A percentile compares a stretch with the other conserved stretches of the same genome.
Conservation (phyloP, 2,797 vertebrate genomes). For the Natrix natrix region DNA sequence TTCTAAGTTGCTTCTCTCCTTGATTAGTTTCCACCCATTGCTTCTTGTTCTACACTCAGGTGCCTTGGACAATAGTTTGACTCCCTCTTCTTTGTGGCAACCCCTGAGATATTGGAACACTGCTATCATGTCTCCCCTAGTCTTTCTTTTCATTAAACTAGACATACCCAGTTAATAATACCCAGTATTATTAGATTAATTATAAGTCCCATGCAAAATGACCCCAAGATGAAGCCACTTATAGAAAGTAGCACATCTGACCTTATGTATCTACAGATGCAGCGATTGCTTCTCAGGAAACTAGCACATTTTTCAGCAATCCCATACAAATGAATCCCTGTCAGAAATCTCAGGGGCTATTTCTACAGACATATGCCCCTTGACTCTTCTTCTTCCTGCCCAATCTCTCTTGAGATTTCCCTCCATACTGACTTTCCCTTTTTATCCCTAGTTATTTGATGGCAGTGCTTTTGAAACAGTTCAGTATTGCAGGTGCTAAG, state of each 20-base stretch:
- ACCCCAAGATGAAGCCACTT: neutral
- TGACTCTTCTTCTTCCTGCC: neutral
- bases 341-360: neutral
- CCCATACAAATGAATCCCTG: neutral
- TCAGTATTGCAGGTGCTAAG: neutral
- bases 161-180: too few relatives aligned
- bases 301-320: neutral
- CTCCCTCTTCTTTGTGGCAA: too few relatives aligned
- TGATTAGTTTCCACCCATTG: too few relatives aligned
- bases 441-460: neutral
- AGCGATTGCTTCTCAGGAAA: neutral
- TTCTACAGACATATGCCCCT: neutral
- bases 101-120: too few relatives aligned
- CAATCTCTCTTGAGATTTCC: neutral
- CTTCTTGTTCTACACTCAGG: too few relatives aligned
- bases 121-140: too few relatives aligned
- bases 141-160: too few relatives aligned
- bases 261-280: neutral
- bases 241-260: neutral
- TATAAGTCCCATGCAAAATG: neutral
- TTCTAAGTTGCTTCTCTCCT: too few relatives aligned
- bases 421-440: neutral
- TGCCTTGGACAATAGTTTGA: too few relatives aligned
- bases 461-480: neutral
- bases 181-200: too few relatives aligned